A percentile compares a stretch with the other conserved stretches of the same genome.
phyloP scores from a whole-genome alignment of 2,888 invertebrate genomes.

The Icerya purchasi region DNA sequence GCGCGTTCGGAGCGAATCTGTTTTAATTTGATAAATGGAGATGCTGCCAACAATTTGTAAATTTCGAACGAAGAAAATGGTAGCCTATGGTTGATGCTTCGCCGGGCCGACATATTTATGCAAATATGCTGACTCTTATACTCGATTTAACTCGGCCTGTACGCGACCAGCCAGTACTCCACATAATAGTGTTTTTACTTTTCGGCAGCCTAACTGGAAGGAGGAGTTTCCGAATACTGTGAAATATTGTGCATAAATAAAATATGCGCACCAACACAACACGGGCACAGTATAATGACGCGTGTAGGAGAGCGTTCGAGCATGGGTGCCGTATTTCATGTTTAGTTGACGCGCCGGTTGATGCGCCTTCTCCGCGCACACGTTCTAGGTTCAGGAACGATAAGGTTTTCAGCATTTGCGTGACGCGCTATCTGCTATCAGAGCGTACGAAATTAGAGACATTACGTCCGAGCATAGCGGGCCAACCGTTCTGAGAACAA shows the following conservation, averaged over 20 bases:
- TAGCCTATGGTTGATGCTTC: constrained; percentile 10
- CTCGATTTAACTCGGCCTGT: constrained; percentile 11
- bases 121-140: constrained; percentile 14
- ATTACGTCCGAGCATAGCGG: too few relatives aligned
- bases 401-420: not conserved
- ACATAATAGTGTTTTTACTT: too few relatives aligned
- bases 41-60: not conserved
- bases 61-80: constrained; percentile 1
- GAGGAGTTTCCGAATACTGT: not conserved
- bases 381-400: not conserved
- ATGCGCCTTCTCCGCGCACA: too few relatives aligned
- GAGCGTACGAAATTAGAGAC: too few relatives aligned
- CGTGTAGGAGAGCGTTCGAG: too few relatives aligned
- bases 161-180: not conserved
- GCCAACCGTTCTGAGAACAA: too few relatives aligned
- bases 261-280: too few relatives aligned
- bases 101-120: constrained; percentile 13
- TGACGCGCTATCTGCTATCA: too few relatives aligned
- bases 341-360: too few relatives aligned
- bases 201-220: too few relatives aligned
- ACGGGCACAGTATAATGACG: too few relatives aligned
- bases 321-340: too few relatives aligned
- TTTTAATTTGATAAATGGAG: constrained; percentile 9
- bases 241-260: not conserved
- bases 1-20: not conserved